phyloP scores from a whole-genome alignment of 2,113 vertebrate species.

The Cinclus mexicanus region DNA sequence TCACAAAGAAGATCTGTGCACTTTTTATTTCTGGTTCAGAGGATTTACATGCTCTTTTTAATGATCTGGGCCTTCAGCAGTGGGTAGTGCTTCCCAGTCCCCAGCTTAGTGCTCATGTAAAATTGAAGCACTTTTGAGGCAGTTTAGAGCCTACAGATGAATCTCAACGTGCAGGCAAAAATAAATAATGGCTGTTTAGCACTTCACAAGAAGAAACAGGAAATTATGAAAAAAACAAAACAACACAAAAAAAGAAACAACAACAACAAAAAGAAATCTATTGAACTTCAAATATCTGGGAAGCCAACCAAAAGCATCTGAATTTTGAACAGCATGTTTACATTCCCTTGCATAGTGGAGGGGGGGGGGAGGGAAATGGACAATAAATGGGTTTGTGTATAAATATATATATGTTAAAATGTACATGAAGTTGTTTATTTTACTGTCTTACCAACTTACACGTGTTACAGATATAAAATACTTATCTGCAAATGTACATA shows the following conservation, averaged over 20 bases:
- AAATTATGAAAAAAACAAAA: conserved; percentile 59
- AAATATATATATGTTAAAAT: background rate
- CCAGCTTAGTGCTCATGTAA: conserved; percentile 87
- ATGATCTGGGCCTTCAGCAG: conserved; percentile 77
- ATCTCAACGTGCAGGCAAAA: conserved; percentile 73
- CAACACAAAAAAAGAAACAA: background rate
- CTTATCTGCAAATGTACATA: background rate
- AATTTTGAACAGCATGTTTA: conserved; percentile 58
- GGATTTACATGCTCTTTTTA: conserved; percentile 81
- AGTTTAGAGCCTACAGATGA: conserved; percentile 74
- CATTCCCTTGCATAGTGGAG: conserved; percentile 14
- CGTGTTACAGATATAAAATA: accelerated
- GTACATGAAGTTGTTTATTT: background rate
- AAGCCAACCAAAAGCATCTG: conserved; percentile 34
- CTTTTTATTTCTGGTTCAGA: conserved; percentile 85
- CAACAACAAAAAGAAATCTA: conserved; percentile 19
- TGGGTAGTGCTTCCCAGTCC: conserved; percentile 77
- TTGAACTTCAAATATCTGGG: conserved; percentile 73
- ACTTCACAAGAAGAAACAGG: conserved; percentile 69
- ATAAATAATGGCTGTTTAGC: conserved; percentile 73
- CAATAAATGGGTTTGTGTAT: background rate
- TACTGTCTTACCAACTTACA: background rate
- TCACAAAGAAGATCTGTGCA: conserved; percentile 75
- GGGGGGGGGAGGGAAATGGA: background rate
- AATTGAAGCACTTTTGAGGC: conserved; percentile 83